phyloP scores from a whole-genome alignment of 2,888 invertebrate genomes.

The Adelognathus sp. region DNA sequence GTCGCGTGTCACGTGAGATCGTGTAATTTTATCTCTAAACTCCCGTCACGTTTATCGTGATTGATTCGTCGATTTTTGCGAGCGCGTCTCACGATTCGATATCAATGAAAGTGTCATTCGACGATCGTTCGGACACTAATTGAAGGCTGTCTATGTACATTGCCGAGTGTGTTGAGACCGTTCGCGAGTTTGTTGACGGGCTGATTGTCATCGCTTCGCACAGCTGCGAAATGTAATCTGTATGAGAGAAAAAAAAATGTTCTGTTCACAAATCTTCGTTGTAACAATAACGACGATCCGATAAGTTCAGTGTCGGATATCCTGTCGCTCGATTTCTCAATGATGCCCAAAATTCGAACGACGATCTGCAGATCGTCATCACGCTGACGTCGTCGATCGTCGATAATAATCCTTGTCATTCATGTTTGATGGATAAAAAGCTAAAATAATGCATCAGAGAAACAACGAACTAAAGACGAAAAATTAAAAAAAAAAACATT shows the following conservation, averaged over 20 bases:
- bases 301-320: slow-evolving; percentile 34
- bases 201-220: slow-evolving; percentile 17
- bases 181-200: slow-evolving; percentile 26
- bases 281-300: slow-evolving; percentile 27
- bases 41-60: slow-evolving; percentile 18
- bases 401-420: slow-evolving; percentile 35
- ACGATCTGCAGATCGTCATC: slow-evolving; percentile 17
- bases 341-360: slow-evolving; percentile 39
- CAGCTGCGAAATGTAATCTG: not conserved
- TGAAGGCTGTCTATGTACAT: slow-evolving; percentile 40
- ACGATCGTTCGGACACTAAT: slow-evolving; percentile 9
- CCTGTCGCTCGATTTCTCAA: slow-evolving; percentile 30
- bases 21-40: not conserved
- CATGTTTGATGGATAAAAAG: slow-evolving; percentile 12
- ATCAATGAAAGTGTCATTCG: not conserved
- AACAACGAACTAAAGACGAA: slow-evolving; percentile 43
- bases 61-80: slow-evolving; percentile 1
- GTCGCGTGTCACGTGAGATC: not conserved
- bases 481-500: slow-evolving; percentile 22
- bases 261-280: slow-evolving; percentile 28
- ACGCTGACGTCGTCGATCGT: slow-evolving; percentile 33
- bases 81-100: slow-evolving; percentile 14
- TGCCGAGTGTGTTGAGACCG: slow-evolving; percentile 16
- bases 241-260: slow-evolving; percentile 18
- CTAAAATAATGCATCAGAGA: slow-evolving; percentile 20